Base-by-base conservation (phyloP, 2,797 vertebrate species). In the Chanos chanos region DNA sequence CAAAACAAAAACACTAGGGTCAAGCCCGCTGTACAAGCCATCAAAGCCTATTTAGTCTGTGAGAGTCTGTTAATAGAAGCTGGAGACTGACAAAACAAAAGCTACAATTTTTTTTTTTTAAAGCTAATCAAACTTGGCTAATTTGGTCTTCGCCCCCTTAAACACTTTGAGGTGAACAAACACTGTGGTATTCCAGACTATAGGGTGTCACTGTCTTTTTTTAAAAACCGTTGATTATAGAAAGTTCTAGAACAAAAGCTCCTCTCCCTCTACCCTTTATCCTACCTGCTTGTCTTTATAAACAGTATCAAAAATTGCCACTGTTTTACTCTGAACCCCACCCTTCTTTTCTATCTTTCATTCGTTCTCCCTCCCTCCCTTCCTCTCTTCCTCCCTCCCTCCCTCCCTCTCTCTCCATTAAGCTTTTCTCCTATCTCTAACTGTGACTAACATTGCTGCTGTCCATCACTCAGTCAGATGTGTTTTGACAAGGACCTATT, bases 401-500 rank as follows among this genome's bases (percentile, higher is more conserved):
- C 16, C 51, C 16, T 53, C 36, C 3, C 53, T 60, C 37, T 43
- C 31, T 30, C 40, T 49, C 45, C 59, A 47, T 45, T 54, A 66
- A 34, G 22, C 54, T 61, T 34, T 28, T 22, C 57, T 25, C 28
- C 59, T 56, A 52, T 65, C 48, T 50, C 51, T 61, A 44, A 22
- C 65, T 65, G 47, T 61, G 65, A 64, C 61, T 33, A 31, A 40
- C 19, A 18, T n/a, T 15, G 43, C 45, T 63, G 36, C 27, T 64
- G 72, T 71, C 75, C 59, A 68, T 77, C 76, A 66, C 51, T 77
- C 44, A 53, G 53, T 69, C 36, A 49, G 49, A 68, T 70, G 70
- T 51, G 13, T 49, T 53, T 58, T 54, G 76, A 81, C 85, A 78
- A 78, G 74, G 77, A 74, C 59, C 12, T 77, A 83, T 84, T 65